Evolutionary conservation across 2,888 invertebrate genomes (phyloP), one percentile per base, ranked within the genome.

Genomic region (Mesorhabditis spiculigera): DNA sequence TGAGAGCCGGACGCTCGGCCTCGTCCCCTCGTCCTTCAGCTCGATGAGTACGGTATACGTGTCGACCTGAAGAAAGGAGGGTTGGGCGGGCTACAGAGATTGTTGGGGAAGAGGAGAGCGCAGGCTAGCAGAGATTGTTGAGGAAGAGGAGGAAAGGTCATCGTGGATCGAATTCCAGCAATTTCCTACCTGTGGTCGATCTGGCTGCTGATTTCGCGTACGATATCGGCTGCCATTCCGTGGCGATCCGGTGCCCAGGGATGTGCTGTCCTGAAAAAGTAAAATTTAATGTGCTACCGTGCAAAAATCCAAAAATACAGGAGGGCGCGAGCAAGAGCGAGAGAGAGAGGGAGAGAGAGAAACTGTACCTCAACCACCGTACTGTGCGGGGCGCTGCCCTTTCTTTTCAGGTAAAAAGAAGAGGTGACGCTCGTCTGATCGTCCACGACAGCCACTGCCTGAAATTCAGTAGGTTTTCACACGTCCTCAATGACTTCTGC

Each of bases 1-100:
- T 41, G 75, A 73, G 8, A 80, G 73, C n/a, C 82, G 68, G n/a
- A 85, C 83, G 43, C 79, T 79, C 45, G 85, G 85, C n/a, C 85
- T 75, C 61, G 75, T 74, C 43, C 80, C 79, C 64, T 80, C 79
- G 68, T 83, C 85, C 13, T 79, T 77, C 58, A 84, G 71, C 72
- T 85, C 83, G 63, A 85, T 85, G 65, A 85, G 72, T 6, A 82
- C 78, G 4, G 78, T 78, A 66, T 78, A 78, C 4, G 78, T 78
- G 63, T 77, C 78, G n/a, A 69, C 65, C 58, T 70, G 8, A n/a
- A 50, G n/a, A 50, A 50, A 50, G n/a, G 58, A 50, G 58, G n/a
- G 3, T 28, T 28, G 28, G 28, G 28, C 28, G 28, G 28, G 28
- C 28, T 28, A 28, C n/a, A n/a, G n/a, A n/a, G n/a, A n/a, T n/a